phyloP scores from a whole-genome alignment of 1,140 invertebrate genomes.

The Plectrocnemia conspersa region DNA sequence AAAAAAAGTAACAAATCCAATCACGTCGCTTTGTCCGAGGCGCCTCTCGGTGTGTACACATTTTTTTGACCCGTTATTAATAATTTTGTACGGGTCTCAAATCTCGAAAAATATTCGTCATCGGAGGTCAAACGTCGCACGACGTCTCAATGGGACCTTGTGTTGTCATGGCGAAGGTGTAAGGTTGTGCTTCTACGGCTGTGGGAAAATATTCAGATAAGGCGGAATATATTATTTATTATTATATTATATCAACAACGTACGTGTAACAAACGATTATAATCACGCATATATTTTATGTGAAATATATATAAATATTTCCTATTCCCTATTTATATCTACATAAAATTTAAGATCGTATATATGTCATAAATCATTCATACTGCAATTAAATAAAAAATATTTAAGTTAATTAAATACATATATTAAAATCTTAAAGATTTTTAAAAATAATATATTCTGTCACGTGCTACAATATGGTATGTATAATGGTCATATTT shows the following conservation, averaged over 20 bases:
- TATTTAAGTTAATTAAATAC: too few relatives aligned
- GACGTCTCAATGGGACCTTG: constrained; percentile 17
- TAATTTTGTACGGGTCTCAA: constrained; percentile 10
- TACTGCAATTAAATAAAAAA: too few relatives aligned
- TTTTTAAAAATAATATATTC: too few relatives aligned
- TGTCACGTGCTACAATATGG: too few relatives aligned
- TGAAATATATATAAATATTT: too few relatives aligned
- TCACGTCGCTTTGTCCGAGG: background rate
- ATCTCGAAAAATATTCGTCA: constrained; percentile 13
- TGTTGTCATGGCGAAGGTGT: constrained; percentile 22
- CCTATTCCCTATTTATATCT: constrained; percentile 10
- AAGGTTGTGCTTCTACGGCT: constrained; percentile 22
- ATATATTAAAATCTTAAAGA: too few relatives aligned
- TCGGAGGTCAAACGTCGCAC: constrained; percentile 14
- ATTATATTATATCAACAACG: too few relatives aligned
- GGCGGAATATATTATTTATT: constrained; percentile 27
- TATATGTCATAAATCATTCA: too few relatives aligned
- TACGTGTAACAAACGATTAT: background rate
- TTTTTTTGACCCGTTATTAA: background rate
- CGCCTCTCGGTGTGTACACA: background rate
- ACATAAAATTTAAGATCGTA: background rate
- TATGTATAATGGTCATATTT: too few relatives aligned
- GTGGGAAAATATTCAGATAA: constrained; percentile 27
- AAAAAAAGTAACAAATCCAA: background rate
- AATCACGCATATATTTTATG: too few relatives aligned